Evolutionary conservation across 1,140 invertebrate species (phyloP).

Genomic region (Hyposmocoma kahamanoa): DNA sequence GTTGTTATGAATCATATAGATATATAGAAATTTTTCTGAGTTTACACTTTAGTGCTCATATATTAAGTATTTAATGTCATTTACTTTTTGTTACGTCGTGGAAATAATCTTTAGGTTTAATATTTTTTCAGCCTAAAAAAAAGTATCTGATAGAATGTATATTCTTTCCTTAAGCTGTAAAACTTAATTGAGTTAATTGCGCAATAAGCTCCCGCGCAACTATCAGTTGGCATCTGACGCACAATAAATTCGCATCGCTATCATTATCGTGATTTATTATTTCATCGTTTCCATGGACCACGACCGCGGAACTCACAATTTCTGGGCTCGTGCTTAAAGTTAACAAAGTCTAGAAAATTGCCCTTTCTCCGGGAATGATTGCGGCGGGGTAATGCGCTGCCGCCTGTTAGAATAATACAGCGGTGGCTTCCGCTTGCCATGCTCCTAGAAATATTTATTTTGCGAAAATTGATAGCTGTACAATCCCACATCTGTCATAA

Average conservation of each 20-base stretch:
- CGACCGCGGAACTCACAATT: slow-evolving; percentile 36
- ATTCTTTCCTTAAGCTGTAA: no score
- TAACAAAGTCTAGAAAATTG: slow-evolving; percentile 51
- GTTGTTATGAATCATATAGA: no score
- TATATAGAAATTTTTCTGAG: no score
- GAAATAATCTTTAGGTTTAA: no score
- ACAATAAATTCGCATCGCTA: slow-evolving; percentile 34
- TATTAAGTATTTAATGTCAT: no score
- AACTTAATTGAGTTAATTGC: no score
- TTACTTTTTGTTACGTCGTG: no score
- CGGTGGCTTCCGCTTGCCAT: slow-evolving; percentile 49
- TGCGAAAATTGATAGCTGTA: slow-evolving; percentile 50
- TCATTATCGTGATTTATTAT: slow-evolving; percentile 53
- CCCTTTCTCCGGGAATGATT: slow-evolving; percentile 49
- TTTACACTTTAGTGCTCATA: no score
- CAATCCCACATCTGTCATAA: slow-evolving; percentile 37
- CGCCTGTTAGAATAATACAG: slow-evolving; percentile 40
- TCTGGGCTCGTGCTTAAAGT: slow-evolving; percentile 40
- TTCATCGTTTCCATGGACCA: slow-evolving; percentile 35
- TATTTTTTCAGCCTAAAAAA: no score
- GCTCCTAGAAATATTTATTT: slow-evolving; percentile 54
- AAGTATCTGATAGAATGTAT: no score
- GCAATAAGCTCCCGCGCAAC: background rate
- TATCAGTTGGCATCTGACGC: slow-evolving; percentile 12
- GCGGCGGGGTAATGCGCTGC: slow-evolving; percentile 47